Conservation (phyloP, 2,113 vertebrate genomes). For the Syngnathoides biaculeatus region DNA sequence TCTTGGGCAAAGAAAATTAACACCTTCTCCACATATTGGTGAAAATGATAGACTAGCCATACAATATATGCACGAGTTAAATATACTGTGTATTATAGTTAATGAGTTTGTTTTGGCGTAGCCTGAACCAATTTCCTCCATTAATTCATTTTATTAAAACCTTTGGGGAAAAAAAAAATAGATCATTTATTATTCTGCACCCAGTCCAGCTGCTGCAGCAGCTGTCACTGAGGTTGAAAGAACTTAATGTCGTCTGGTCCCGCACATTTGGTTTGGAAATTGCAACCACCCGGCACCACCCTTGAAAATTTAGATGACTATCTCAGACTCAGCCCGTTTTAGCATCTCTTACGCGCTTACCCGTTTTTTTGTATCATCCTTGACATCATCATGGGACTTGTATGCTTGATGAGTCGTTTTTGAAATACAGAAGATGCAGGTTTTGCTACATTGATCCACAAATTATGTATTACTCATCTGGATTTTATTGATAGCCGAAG, state of each 20-base stretch:
- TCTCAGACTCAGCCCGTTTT: constrained; percentile 42
- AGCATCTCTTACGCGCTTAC: constrained; percentile 14
- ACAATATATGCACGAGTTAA: background rate
- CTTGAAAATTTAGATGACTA: constrained; percentile 35
- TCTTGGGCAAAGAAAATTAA: background rate
- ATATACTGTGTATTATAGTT: no score
- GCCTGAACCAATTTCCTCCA: background rate
- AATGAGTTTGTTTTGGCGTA: background rate
- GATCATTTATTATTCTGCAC: background rate
- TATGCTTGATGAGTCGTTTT: constrained; percentile 6
- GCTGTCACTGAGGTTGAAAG: constrained; percentile 39
- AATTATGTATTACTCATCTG: background rate
- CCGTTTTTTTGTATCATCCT: constrained; percentile 16
- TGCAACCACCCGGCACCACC: constrained; percentile 37
- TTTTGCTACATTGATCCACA: constrained; percentile 8
- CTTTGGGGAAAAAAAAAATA: background rate
- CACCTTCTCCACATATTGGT: background rate
- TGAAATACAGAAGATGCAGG: constrained; percentile 11
- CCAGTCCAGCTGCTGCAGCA: constrained; percentile 31
- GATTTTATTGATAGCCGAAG: background rate
- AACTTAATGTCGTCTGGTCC: constrained; percentile 30
- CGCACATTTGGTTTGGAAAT: constrained; percentile 46
- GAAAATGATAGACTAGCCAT: background rate
- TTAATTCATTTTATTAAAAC: background rate
- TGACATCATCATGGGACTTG: constrained; percentile 8